These are phyloP conservation scores for Hippocampus guttulatus DNA, from an alignment of 2,113 vertebrate genomes.

Conservation along the genomic window DNA sequence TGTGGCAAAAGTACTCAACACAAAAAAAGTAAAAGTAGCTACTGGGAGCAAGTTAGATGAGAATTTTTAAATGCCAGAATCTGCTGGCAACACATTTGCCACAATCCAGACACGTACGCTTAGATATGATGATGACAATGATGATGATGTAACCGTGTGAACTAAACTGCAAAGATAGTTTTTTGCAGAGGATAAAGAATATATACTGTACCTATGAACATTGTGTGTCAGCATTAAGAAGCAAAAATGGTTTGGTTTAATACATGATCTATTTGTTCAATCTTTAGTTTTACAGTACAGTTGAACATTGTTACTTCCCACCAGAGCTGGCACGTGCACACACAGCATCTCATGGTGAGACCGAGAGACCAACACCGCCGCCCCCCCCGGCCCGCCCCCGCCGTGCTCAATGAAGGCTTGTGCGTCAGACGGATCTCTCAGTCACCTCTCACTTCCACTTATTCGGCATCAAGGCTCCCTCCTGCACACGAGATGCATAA, in stretches of 20 bases:
- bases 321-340: neutral
- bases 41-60: too few species aligned
- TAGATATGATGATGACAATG: too few species aligned
- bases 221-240: neutral
- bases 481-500: constrained; percentile 4
- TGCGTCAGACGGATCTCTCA: constrained; percentile 35
- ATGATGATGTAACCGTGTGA: too few species aligned
- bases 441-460: constrained; percentile 33
- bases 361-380: neutral
- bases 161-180: too few species aligned
- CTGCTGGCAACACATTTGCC: too few species aligned
- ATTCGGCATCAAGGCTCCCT: constrained; percentile 19
- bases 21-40: too few species aligned
- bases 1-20: neutral
- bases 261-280: neutral
- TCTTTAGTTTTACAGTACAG: neutral
- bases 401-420: constrained; percentile 49
- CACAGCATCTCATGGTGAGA: constrained; percentile 12
- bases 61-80: too few species aligned
- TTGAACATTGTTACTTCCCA: neutral
- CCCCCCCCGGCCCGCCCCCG: constrained; percentile 4
- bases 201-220: too few species aligned
- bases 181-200: too few species aligned
- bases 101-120: too few species aligned
- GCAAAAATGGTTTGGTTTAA: too few species aligned